Evolutionary conservation across 2,797 vertebrate genomes (phyloP).

Genomic region (Megaceryle alcyon): DNA sequence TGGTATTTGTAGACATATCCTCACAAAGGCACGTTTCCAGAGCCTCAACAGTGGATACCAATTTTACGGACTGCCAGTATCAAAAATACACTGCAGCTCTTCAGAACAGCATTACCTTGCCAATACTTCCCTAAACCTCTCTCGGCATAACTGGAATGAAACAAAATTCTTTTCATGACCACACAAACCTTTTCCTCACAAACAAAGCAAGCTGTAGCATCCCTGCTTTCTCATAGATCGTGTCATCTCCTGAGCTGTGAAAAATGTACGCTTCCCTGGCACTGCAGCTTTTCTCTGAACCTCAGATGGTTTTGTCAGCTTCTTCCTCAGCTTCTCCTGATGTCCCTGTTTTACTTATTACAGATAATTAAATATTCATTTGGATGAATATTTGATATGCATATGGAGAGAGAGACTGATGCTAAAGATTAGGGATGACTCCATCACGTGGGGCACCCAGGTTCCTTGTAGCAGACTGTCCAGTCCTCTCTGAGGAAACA

Average conservation of each 20-base stretch:
- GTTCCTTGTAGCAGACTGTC: not conserved
- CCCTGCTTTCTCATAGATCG: not conserved
- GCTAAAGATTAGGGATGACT: not conserved
- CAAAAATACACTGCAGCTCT: not conserved
- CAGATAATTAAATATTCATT: not conserved
- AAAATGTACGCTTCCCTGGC: not conserved
- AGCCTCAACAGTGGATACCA: not conserved
- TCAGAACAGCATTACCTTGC: not conserved
- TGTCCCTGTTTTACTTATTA: not conserved
- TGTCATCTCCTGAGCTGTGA: not conserved
- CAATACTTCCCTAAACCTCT: not conserved
- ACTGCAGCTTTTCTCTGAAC: not conserved
- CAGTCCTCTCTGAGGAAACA: rapidly evolving
- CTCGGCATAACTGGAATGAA: not conserved
- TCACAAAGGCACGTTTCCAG: not conserved
- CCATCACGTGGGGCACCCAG: not conserved
- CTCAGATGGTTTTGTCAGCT: not conserved
- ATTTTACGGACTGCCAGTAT: not conserved
- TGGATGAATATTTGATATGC: not conserved
- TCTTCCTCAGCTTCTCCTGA: not conserved
- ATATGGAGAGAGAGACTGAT: not conserved
- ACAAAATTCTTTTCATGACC: not conserved
- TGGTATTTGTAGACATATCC: not conserved
- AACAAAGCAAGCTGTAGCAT: not conserved
- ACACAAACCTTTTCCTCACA: not conserved